Evolutionary conservation across 2,113 vertebrate genomes (phyloP), one percentile per base, ranked within the genome.

Genomic region (Pachycephala philippinensis): DNA sequence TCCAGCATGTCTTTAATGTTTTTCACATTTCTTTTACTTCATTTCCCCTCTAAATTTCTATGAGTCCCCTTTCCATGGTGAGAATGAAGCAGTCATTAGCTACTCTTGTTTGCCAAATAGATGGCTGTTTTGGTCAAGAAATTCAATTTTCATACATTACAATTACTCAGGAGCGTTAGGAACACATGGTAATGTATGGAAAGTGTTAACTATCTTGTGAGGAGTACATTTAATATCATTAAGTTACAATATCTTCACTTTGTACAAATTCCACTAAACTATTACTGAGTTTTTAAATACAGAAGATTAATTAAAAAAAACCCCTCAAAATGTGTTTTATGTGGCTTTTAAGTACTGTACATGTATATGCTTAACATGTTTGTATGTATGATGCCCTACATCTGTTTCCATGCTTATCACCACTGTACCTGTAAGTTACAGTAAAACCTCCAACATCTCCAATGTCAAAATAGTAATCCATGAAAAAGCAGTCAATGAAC

Each of bases 81-180:
- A 75, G 1, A 5, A 57, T 22, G 23, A 84, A 80, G 24, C 80
- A 80, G 84, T 87, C 87, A 80, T 71, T 64, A 80, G n/a, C 49
- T 86, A 31, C 40, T 64, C 18, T 83, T 89, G 22, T 77, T 94
- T 94, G 35, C 76, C 68, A 64, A 78, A 94, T 40, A 87, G 53
- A 54, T 69, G 33, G 61, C 49, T 89, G 52, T 82, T 94, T 35
- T 23, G 54, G 53, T 23, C 72, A 93, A 90, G 39, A n/a, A 93
- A 93, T 40, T 83, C 49, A 90, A 64, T 94, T 95, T 93, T 89
- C 76, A 56, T 92, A 75, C 66, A 72, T 92, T 93, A 54, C 22
- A 87, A 93, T 86, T 93, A 87, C 68, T 92, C 75, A 65, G 15
- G 45, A 47, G 89, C 89, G 37, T 93, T 95, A 75, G 44, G 78